Percentiles rank a stretch among this genome's conserved stretches.
Evolutionary conservation across 2,888 invertebrate genomes (phyloP).

Genomic region (Tinea trinotella): DNA sequence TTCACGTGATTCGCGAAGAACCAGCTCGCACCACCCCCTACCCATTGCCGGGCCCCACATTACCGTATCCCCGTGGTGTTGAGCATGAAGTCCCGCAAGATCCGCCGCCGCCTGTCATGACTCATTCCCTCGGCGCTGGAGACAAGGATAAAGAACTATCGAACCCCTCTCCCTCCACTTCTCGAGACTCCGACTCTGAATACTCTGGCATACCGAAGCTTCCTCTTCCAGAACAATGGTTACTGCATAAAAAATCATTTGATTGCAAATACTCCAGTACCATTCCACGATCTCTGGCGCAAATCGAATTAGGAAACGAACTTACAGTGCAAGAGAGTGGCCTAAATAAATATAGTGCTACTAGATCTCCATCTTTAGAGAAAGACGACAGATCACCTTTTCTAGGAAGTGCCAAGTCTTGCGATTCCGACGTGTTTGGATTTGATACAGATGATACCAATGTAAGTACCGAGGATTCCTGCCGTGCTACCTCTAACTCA

Average conservation of each 20-base stretch:
- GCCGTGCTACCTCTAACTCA: slow-evolving; percentile 26
- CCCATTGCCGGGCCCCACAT: slow-evolving; percentile 27
- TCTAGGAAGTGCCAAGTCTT: slow-evolving; percentile 36
- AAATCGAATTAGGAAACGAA: slow-evolving; percentile 28
- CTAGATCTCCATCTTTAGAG: slow-evolving; percentile 63
- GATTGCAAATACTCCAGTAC: slow-evolving; percentile 52
- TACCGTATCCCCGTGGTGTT: slow-evolving; percentile 21
- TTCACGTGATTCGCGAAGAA: slow-evolving; percentile 47
- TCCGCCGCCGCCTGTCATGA: slow-evolving; percentile 23
- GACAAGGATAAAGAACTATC: slow-evolving; percentile 18
- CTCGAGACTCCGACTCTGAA: slow-evolving; percentile 25
- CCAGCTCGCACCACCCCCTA: slow-evolving; percentile 18
- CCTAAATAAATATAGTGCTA: slow-evolving; percentile 30
- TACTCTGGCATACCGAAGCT: slow-evolving; percentile 36
- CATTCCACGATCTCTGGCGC: slow-evolving; percentile 53
- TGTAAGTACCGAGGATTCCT: slow-evolving; percentile 29
- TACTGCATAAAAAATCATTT: slow-evolving; percentile 45
- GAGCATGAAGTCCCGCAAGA: slow-evolving; percentile 20
- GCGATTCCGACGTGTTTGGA: slow-evolving; percentile 47
- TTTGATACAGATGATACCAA: slow-evolving; percentile 46
- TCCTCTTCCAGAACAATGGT: slow-evolving; percentile 60
- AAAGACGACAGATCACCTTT: slow-evolving; percentile 67
- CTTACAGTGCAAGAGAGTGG: not conserved
- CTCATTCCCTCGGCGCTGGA: slow-evolving; percentile 26
- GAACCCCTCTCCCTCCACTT: slow-evolving; percentile 25